These are phyloP conservation scores for Sebastiscus albofasciatus DNA, from an alignment of 2,797 vertebrate genomes.

Conservation along the genomic window DNA sequence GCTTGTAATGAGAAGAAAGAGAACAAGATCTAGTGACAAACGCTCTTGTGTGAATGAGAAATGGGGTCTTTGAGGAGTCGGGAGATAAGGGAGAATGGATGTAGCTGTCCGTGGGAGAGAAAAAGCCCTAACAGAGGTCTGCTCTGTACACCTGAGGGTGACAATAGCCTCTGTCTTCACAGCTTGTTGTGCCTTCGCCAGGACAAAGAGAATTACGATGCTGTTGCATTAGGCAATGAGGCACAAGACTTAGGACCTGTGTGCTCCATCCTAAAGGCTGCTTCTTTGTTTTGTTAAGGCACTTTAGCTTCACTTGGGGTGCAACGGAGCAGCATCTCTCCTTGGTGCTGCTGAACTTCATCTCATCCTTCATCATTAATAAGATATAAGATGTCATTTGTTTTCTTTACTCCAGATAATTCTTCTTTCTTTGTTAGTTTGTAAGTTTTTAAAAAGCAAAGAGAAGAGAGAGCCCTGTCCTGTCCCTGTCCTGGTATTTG, in stretches of 20 bases:
- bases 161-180: constrained; percentile 36
- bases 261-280: not conserved
- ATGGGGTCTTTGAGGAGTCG: constrained; percentile 44
- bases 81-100: constrained; percentile 60
- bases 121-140: constrained; percentile 10
- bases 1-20: constrained; percentile 82
- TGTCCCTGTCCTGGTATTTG: not conserved
- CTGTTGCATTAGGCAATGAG: not conserved
- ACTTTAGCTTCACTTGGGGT: not conserved
- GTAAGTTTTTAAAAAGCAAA: not conserved
- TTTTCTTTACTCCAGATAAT: not conserved
- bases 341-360: not conserved
- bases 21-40: constrained; percentile 61
- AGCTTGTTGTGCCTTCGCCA: constrained; percentile 6
- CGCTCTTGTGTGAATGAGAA: constrained; percentile 59
- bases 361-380: not conserved
- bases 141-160: constrained; percentile 22
- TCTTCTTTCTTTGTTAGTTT: not conserved
- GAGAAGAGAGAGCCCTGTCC: not conserved
- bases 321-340: not conserved
- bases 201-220: constrained; percentile 6
- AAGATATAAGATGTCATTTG: not conserved
- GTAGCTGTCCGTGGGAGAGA: constrained; percentile 22
- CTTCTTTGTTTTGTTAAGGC: constrained; percentile 18
- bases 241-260: not conserved